phyloP scores from a whole-genome alignment of 2,797 vertebrate species.

The Pachyuromys duprasi region DNA sequence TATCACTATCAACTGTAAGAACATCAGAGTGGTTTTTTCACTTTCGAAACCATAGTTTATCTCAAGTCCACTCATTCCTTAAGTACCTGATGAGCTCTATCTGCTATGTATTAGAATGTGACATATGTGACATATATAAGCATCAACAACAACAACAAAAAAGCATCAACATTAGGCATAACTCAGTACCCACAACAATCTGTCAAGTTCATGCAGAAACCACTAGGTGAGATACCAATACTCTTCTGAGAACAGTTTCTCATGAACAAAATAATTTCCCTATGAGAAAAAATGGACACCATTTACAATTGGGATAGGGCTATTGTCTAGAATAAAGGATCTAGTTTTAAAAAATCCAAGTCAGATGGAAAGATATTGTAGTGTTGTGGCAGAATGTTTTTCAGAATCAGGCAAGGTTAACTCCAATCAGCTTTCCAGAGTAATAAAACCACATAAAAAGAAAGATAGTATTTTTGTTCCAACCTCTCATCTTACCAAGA shows the following conservation, averaged over 20 bases:
- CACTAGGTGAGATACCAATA: neutral
- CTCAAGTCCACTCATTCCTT: neutral
- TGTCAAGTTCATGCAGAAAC: neutral
- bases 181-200: neutral
- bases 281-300: neutral
- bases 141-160: too few relatives aligned
- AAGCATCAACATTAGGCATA: neutral
- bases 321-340: neutral
- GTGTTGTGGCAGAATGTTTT: constrained; percentile 39
- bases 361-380: constrained; percentile 30
- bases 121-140: neutral
- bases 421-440: constrained; percentile 10
- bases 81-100: neutral
- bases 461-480: constrained; percentile 20
- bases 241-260: neutral
- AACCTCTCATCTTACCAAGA: constrained; percentile 59
- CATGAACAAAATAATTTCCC: neutral
- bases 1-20: neutral
- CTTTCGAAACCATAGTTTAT: neutral
- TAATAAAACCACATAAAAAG: constrained; percentile 37
- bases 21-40: neutral
- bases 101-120: neutral
- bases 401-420: constrained; percentile 33
- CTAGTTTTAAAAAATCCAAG: constrained; percentile 16
- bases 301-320: neutral